phyloP scores from a whole-genome alignment of 2,888 invertebrate species.

The Incurvaria masculella region DNA sequence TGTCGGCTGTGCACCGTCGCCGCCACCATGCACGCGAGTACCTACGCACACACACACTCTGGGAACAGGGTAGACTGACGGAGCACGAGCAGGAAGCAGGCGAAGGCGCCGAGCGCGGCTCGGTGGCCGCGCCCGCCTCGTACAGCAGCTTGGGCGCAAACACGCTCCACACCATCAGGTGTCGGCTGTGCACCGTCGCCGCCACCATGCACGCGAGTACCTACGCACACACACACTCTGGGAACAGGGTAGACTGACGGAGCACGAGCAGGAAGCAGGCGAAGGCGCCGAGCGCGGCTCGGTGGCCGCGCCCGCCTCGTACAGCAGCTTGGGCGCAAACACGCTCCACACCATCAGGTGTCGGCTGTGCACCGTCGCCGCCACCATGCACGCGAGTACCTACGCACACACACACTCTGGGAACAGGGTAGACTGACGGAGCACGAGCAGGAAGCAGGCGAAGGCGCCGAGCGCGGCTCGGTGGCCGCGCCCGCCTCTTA shows the following conservation, averaged over 20 bases:
- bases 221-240: constrained; percentile 65
- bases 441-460: constrained; percentile 22
- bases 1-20: constrained; percentile 91
- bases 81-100: constrained; percentile 23
- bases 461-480: constrained; percentile 34
- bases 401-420: constrained; percentile 59
- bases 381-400: constrained; percentile 81
- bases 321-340: constrained; percentile 95
- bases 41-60: constrained; percentile 65
- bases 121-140: constrained; percentile 63
- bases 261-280: constrained; percentile 23
- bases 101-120: constrained; percentile 33
- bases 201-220: constrained; percentile 81
- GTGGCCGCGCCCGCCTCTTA: constrained; percentile 72
- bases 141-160: constrained; percentile 97
- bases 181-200: constrained; percentile 87
- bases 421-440: too few species aligned
- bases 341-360: constrained; percentile 99
- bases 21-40: constrained; percentile 80
- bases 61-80: too few species aligned
- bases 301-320: constrained; percentile 67
- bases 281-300: constrained; percentile 34
- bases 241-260: too few species aligned
- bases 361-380: constrained; percentile 87
- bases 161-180: constrained; percentile 99